These are phyloP conservation scores for Philaethria dido DNA, from an alignment of 2,888 invertebrate species.

Conservation along the genomic window DNA sequence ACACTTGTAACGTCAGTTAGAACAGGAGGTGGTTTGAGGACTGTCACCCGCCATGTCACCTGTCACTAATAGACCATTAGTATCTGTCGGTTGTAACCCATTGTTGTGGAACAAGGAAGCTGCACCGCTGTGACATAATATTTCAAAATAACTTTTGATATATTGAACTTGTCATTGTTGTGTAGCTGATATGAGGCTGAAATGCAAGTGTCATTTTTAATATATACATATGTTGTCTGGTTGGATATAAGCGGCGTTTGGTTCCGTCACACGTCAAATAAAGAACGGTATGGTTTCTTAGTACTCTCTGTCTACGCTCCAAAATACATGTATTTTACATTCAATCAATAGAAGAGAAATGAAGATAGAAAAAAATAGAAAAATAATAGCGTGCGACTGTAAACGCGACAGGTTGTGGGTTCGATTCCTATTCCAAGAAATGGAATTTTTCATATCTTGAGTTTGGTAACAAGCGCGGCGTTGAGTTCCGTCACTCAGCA, in stretches of 20 bases:
- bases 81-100: constrained; percentile 26
- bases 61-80: constrained; percentile 27
- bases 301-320: too few relatives aligned
- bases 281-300: too few relatives aligned
- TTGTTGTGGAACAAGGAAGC: constrained; percentile 34
- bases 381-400: too few relatives aligned
- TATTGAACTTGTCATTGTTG: not conserved
- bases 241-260: not conserved
- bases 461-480: too few relatives aligned
- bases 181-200: not conserved
- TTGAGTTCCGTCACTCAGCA: too few relatives aligned
- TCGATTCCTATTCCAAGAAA: too few relatives aligned
- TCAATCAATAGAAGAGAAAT: too few relatives aligned
- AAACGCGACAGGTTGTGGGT: too few relatives aligned
- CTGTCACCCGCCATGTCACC: constrained; percentile 22
- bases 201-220: not conserved
- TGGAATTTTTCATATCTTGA: too few relatives aligned
- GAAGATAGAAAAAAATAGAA: too few relatives aligned
- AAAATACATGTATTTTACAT: too few relatives aligned
- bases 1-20: not conserved
- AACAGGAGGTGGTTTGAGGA: constrained; percentile 12
- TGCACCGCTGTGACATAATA: constrained; percentile 27
- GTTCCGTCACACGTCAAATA: too few relatives aligned
- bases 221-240: not conserved
- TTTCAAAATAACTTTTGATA: constrained; percentile 5